Base-by-base conservation (phyloP, 1,140 invertebrate genomes). In the Zaprionus africanus region DNA sequence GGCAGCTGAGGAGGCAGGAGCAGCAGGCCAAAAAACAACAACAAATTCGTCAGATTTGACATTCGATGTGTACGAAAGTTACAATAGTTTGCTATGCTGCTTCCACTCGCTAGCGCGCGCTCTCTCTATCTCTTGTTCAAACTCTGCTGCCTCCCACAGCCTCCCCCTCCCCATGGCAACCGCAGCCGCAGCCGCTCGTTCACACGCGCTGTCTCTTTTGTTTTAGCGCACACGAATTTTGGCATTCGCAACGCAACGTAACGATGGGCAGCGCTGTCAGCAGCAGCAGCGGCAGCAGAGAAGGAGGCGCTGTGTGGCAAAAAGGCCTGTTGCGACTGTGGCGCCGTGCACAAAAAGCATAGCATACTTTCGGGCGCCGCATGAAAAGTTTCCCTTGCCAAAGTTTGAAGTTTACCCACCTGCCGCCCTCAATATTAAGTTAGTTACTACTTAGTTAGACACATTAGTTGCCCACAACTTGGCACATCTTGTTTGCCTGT, bases 311-410 rank as follows among this genome's bases (percentile, higher is more conserved):
- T 34, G 7, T 34, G 41, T 6, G 38, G 28, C 54, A 61, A 65
- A 72, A 72, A 58, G 22, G 69, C 69, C 69, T 72, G 69, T 72
- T 72, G 69, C 69, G 41, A 66, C 41, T 38, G 43, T 38, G 54
- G 12, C 24, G 38, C 41, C 22, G 36, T 7, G 11, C 6, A 43
- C 15, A n/a, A 46, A 46, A 46, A 46, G 1, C 36, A n/a, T 34
- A 53, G 61, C 61, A 63, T 51, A 63, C 46, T 51, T 51, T 51
- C 46, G 19, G 22, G 46, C 19, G 46, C 17, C 46, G 19, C 22
- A 22, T 24, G 46, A 51, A 51, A 51, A 24, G 9, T 49, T 49
- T 49, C 43, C 15, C 38, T 41, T n/a, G 17, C 43, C 43, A n/a
- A 13, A 15, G 5, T 41, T 41, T n/a, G 5, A 41, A 41, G 31